phyloP scores from a whole-genome alignment of 1,140 invertebrate genomes.

The Drosophila lacertosa region DNA sequence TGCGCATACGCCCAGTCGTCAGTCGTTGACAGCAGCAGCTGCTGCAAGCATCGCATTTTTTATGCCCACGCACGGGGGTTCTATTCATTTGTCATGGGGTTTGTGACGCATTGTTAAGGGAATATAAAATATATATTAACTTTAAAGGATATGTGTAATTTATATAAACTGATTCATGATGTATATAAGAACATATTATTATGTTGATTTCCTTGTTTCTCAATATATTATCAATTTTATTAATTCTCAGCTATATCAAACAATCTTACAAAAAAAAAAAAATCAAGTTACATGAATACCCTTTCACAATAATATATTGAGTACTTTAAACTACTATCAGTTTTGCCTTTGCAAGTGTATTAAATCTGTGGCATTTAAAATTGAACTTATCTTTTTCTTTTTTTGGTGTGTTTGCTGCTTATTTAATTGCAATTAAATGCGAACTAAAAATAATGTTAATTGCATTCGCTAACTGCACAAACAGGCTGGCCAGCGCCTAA shows the following conservation, averaged over 20 bases:
- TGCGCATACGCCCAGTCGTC: constrained; percentile 56
- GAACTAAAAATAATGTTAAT: constrained; percentile 59
- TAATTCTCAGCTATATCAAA: too few relatives aligned
- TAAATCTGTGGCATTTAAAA: background rate
- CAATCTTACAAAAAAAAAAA: too few relatives aligned
- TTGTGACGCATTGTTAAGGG: background rate
- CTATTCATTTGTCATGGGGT: background rate
- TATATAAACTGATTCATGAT: too few relatives aligned
- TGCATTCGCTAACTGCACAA: constrained; percentile 58
- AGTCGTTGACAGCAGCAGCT: constrained; percentile 5
- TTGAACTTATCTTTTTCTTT: background rate
- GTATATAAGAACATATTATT: too few relatives aligned
- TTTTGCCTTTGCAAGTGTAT: background rate
- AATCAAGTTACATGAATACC: too few relatives aligned
- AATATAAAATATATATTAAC: too few relatives aligned
- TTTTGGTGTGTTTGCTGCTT: background rate
- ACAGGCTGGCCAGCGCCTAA: constrained; percentile 1
- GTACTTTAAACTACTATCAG: too few relatives aligned
- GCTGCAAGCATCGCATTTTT: constrained; percentile 10
- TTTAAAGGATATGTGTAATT: too few relatives aligned
- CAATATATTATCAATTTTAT: too few relatives aligned
- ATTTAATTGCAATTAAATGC: constrained; percentile 58
- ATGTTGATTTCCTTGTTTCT: too few relatives aligned
- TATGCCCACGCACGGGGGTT: background rate
- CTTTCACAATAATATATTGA: too few relatives aligned